Base-by-base conservation (phyloP, 2,888 invertebrate genomes). In the Ernsta delagoae region DNA sequence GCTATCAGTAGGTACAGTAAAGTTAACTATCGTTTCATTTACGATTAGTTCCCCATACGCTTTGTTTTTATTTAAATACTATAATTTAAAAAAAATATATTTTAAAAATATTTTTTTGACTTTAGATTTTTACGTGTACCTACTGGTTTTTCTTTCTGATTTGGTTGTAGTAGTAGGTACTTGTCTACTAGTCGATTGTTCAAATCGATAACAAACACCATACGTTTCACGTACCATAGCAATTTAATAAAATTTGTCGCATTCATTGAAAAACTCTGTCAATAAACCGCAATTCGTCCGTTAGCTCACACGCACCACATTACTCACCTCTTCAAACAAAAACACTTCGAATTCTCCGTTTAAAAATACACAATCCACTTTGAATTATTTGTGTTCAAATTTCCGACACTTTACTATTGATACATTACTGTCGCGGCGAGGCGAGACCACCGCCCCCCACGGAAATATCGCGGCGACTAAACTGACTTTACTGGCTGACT, bases 401-500 rank as follows among this genome's bases (percentile, higher is more conserved):
- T 56, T 41, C 63, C 66, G 66, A 60, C 53, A 66, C 31, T 59
- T 60, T 31, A 41, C 36, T 6, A 12, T 24, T 24, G n/a, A n/a
- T n/a, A n/a, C 59, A 59, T 59, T 16, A 9, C 45, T 11, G n/a
- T 50, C 12, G 48, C 45, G 65, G 34, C 59, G 50, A 48, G 31
- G n/a, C 16, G 43, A 43, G 24, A 16, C 67, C 24, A 31, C 67
- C 67, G 45, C 16, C 56, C 50, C 11, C 16, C 11, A 31, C 56
- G 43, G 61, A 48, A 54, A 11, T 56, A 56, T 61, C 67, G 67
- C 67, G 67, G 8, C 61, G 12, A 66, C 66, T 66, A 59, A 60
- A 48, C 5, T 48, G 48, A 48, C 39, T 39, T 16, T 16, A 16
- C 16, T 16, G 16, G 16, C 16, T 16, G 39, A 45, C 45, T 45